phyloP scores from a whole-genome alignment of 2,113 vertebrate species.

The Otus sunia region DNA sequence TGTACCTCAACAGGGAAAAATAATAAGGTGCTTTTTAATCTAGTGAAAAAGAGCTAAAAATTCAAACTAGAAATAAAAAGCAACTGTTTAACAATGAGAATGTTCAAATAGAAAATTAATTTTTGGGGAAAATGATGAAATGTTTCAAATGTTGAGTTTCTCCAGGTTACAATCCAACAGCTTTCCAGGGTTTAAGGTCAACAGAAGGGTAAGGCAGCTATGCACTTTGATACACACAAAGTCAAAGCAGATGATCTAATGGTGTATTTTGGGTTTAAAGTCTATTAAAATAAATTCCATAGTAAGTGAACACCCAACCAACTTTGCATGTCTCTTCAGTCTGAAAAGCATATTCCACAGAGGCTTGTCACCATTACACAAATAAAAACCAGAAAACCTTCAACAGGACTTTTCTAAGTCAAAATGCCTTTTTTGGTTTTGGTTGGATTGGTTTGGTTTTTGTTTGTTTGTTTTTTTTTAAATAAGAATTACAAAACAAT shows the following conservation, averaged over 20 bases:
- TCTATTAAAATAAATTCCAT: not conserved
- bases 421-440: not conserved
- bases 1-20: not conserved
- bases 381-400: constrained; percentile 71
- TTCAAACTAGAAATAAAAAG: not conserved
- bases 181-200: constrained; percentile 8
- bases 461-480: not conserved
- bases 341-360: constrained; percentile 73
- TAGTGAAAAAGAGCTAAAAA: not conserved
- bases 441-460: too few relatives aligned
- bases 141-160: not conserved
- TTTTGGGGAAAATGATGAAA: not conserved
- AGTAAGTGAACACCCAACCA: constrained; percentile 68
- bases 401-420: not conserved
- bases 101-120: not conserved
- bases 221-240: not conserved
- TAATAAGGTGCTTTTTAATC: not conserved
- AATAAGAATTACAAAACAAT: not conserved
- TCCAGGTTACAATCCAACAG: not conserved
- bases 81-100: not conserved
- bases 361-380: constrained; percentile 72
- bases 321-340: constrained; percentile 71
- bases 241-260: not conserved
- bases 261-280: not conserved
- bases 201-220: not conserved